phyloP scores from a whole-genome alignment of 2,113 vertebrate genomes.

The Anguilla japonica region DNA sequence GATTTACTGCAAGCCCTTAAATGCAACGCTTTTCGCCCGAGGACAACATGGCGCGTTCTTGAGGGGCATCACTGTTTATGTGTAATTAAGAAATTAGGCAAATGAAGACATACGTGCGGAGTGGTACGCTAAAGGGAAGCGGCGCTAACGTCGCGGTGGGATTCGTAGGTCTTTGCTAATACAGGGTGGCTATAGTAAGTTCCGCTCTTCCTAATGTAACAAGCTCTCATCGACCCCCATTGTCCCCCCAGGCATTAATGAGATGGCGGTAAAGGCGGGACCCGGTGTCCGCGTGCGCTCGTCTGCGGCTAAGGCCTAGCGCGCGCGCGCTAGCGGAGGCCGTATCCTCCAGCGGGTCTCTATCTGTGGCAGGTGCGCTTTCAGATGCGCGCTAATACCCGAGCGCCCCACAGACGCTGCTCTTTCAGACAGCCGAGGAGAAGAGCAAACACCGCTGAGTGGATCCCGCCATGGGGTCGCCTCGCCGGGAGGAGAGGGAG shows the following conservation, averaged over 20 bases:
- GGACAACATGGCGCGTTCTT: background rate
- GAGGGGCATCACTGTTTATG: background rate
- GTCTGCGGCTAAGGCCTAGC: background rate
- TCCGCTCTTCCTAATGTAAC: background rate
- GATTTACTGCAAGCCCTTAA: background rate
- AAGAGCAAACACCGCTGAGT: slow-evolving; percentile 6
- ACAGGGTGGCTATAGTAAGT: background rate
- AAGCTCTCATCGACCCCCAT: too few species aligned
- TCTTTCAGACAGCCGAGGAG: background rate
- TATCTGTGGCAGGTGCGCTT: background rate
- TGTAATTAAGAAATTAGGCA: background rate
- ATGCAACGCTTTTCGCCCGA: background rate
- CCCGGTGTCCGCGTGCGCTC: background rate
- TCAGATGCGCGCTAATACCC: background rate
- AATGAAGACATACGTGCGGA: background rate
- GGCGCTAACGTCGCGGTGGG: background rate
- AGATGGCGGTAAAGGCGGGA: background rate
- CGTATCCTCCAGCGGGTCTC: background rate
- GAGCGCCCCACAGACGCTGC: background rate
- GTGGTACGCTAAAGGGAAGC: background rate
- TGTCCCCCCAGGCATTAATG: background rate
- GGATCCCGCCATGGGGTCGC: background rate
- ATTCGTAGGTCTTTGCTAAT: background rate
- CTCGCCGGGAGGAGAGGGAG: slow-evolving; percentile 44
- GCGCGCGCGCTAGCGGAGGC: background rate